phyloP scores from a whole-genome alignment of 1,140 invertebrate species.

The Drosophila eugracilis region DNA sequence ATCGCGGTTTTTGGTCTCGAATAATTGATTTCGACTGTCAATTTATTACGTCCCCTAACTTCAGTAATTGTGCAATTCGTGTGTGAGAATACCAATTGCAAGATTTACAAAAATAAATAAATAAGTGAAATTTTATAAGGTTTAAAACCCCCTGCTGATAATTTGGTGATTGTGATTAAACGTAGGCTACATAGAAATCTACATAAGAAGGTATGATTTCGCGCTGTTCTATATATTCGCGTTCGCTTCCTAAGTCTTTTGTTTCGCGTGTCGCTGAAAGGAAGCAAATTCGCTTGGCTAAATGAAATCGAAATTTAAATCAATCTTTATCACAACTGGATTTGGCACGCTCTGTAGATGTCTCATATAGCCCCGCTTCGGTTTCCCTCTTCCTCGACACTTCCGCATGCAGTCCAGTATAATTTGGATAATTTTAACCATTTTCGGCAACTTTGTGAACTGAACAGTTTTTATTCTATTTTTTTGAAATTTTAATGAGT shows the following conservation, averaged over 20 bases:
- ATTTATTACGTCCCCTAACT: background rate
- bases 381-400: conserved; percentile 46
- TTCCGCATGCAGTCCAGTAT: conserved; percentile 65
- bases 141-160: background rate
- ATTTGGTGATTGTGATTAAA: background rate
- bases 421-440: conserved; percentile 30
- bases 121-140: conserved; percentile 12
- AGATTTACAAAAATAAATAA: conserved; percentile 58
- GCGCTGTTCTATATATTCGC: conserved; percentile 37
- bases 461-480: conserved; percentile 5
- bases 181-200: conserved; percentile 4
- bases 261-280: conserved; percentile 67
- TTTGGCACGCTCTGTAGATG: conserved; percentile 67
- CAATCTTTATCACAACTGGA: conserved; percentile 77
- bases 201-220: conserved; percentile 29
- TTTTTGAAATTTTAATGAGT: conserved; percentile 17
- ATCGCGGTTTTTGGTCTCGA: conserved; percentile 35
- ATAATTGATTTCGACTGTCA: conserved; percentile 19
- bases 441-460: conserved; percentile 16
- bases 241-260: conserved; percentile 81
- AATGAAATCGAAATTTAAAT: conserved; percentile 57
- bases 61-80: conserved; percentile 69
- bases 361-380: conserved; percentile 38
- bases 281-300: conserved; percentile 49
- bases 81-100: conserved; percentile 43